A percentile compares a stretch with the other conserved stretches of the same genome.
Conservation (phyloP, 2,113 vertebrate species). For the Lepidothrix coronata region DNA sequence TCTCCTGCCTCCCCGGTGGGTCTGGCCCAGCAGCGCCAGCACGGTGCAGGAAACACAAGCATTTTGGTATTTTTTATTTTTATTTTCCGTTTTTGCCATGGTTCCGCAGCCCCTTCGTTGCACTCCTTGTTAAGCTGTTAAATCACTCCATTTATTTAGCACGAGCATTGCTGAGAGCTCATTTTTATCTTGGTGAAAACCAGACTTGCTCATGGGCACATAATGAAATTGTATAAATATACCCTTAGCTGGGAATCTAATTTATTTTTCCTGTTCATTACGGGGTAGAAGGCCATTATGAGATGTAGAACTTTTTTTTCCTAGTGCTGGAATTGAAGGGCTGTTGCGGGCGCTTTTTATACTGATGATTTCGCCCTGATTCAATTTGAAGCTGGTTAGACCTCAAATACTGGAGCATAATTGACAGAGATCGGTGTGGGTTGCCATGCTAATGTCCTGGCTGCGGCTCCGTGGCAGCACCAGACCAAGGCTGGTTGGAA, state of each 20-base stretch:
- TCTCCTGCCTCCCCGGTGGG: not conserved
- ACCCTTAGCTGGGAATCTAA: slow-evolving; percentile 85
- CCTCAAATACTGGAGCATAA: slow-evolving; percentile 72
- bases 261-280: slow-evolving; percentile 88
- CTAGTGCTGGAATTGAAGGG: slow-evolving; percentile 78
- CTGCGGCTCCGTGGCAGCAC: not conserved
- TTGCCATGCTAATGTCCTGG: slow-evolving; percentile 53
- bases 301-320: slow-evolving; percentile 76
- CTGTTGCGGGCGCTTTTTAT: slow-evolving; percentile 76
- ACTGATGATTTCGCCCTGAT: slow-evolving; percentile 79
- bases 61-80: slow-evolving; percentile 10
- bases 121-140: slow-evolving; percentile 79
- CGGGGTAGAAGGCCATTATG: slow-evolving; percentile 83
- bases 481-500: not conserved
- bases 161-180: slow-evolving; percentile 83
- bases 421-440: slow-evolving; percentile 76
- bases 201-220: slow-evolving; percentile 81
- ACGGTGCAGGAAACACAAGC: not conserved
- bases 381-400: slow-evolving; percentile 80
- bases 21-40: rapidly evolving
- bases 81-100: slow-evolving; percentile 74
- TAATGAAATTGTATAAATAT: slow-evolving; percentile 86
- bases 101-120: slow-evolving; percentile 72
- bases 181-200: slow-evolving; percentile 83
- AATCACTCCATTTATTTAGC: slow-evolving; percentile 86